Evolutionary conservation across 2,888 invertebrate genomes (phyloP).

Genomic region (Chrysolina haemoptera): DNA sequence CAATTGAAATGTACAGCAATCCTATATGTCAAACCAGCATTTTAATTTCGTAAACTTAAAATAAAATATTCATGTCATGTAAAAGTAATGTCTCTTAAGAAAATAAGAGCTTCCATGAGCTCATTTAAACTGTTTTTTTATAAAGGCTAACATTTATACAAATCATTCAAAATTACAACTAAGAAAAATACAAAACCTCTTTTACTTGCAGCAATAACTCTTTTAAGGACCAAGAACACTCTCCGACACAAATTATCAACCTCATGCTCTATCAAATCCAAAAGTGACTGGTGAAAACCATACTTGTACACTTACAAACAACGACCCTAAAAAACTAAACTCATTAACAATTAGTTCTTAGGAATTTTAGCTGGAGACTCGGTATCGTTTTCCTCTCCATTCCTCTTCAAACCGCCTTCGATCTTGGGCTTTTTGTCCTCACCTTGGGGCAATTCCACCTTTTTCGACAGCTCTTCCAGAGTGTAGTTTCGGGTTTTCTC

Average conservation of each 20-base stretch:
- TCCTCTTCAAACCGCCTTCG: conserved; percentile 32
- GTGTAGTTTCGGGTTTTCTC: conserved; percentile 41
- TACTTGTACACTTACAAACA: conserved; percentile 1
- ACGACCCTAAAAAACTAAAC: not conserved
- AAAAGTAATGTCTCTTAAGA: not conserved
- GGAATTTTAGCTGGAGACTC: conserved; percentile 31
- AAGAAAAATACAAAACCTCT: no score
- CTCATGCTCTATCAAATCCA: not conserved
- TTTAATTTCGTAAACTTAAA: not conserved
- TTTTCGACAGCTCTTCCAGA: conserved; percentile 44
- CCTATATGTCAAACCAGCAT: not conserved
- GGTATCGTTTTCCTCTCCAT: conserved; percentile 32
- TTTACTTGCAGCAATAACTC: no score
- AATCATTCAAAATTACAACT: no score
- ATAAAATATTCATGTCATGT: not conserved
- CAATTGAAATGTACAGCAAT: not conserved
- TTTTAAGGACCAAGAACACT: no score
- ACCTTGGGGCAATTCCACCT: conserved; percentile 36
- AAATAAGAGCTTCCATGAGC: not conserved
- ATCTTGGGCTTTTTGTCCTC: conserved; percentile 37
- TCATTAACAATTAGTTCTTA: conserved; percentile 27
- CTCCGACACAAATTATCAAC: not conserved
- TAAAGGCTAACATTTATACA: no score
- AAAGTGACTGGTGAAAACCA: not conserved
- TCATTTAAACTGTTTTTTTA: not conserved